Conservation (phyloP, 2,888 invertebrate species). For the Platycheirus rosarum region DNA sequence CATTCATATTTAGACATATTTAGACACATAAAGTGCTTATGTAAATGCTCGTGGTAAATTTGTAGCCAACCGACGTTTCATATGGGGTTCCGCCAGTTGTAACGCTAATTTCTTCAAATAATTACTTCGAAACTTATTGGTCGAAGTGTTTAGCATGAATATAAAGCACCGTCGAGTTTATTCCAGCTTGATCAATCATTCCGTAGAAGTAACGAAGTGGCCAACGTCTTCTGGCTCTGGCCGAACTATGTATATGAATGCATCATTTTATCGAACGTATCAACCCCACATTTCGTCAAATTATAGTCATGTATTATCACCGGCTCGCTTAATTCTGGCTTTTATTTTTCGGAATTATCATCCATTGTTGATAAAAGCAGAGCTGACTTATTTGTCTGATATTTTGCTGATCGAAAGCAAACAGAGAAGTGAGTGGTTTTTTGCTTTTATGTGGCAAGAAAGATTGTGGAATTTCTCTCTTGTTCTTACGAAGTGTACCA, state of each 20-base stretch:
- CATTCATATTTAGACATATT: slow-evolving; percentile 1
- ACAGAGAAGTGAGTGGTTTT: neutral
- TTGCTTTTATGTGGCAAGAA: slow-evolving; percentile 11
- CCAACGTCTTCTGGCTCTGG: neutral
- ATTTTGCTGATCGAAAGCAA: slow-evolving; percentile 18
- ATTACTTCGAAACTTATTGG: too few species aligned
- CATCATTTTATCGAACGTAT: neutral
- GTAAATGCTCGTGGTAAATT: neutral
- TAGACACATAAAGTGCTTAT: neutral
- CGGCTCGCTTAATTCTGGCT: neutral
- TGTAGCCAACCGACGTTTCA: neutral
- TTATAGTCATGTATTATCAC: neutral
- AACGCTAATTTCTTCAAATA: neutral
- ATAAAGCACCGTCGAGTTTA: neutral
- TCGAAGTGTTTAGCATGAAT: neutral
- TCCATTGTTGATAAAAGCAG: neutral
- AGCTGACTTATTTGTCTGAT: neutral
- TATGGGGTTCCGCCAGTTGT: too few species aligned
- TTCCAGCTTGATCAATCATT: neutral
- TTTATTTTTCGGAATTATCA: neutral
- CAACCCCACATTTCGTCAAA: neutral
- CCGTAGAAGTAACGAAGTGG: neutral
- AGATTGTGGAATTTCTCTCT: slow-evolving; percentile 6
- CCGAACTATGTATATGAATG: neutral
- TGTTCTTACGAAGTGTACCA: slow-evolving; percentile 11